Base-by-base conservation (phyloP, 2,888 invertebrate genomes). In the Diaprepes abbreviatus region DNA sequence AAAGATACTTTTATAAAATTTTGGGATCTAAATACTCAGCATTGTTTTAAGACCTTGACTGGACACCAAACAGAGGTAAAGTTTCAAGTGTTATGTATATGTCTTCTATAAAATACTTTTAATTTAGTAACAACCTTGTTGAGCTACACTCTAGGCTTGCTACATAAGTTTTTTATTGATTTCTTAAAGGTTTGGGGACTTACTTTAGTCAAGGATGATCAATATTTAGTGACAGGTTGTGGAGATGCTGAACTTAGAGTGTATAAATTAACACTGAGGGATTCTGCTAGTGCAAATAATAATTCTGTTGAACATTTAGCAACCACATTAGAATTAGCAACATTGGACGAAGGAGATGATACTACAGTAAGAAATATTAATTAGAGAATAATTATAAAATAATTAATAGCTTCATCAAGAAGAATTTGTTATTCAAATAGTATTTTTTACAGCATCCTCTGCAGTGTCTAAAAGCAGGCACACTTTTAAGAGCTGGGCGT, bases 1-100 rank as follows among this genome's bases (percentile, higher is more conserved):
- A 97, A 96, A 83, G 99, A 99, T 82, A 93, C 94, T 6, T 94
- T 94, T 82, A 90, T 99, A 0, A 98, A 98, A 84, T 96, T 99
- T 83, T 99, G 98, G 98, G 96, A 98, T 83, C 87, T 98, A 74
- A 93, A 94, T 75, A 96, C 96, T 4, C 94, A 96, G 78, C 94
- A 96, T 80, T 98, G 98, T 83, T 98, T 98, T 80, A 95, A 94
- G 83, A 98, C 98, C 2, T 86, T 99, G 55, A 91, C 95, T 38
- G 97, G 95, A 66, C 93, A 95, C 84, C 89, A 91, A 78, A 90
- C 92, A 73, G 97, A 97, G 87, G 92, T 92, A 85, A 73, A 78
- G n/a, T n/a, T n/a, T n/a, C n/a, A n/a, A n/a, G n/a, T n/a, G n/a
- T n/a, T n/a, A n/a, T n/a, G n/a, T n/a, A n/a, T n/a, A n/a, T n/a